phyloP scores from a whole-genome alignment of 2,113 vertebrate species.

The Chaetops frenatus region DNA sequence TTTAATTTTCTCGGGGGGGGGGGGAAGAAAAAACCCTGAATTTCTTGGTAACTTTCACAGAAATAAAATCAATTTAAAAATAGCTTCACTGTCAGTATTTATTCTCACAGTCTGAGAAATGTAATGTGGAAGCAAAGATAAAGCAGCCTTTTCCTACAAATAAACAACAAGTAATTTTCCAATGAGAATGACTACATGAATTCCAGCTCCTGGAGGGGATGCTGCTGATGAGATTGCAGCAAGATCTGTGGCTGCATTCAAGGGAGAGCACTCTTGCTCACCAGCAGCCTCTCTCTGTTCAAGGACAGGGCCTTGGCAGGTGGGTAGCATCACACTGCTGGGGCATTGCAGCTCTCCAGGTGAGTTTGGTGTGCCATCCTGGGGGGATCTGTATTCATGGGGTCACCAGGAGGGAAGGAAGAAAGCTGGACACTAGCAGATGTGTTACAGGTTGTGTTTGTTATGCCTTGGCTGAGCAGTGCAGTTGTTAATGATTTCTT shows the following conservation, averaged over 20 bases:
- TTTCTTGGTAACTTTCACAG: not conserved
- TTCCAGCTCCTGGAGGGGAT: not conserved
- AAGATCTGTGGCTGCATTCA: accelerated
- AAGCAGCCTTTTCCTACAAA: not conserved
- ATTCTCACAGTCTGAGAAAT: not conserved
- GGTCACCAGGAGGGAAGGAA: not conserved
- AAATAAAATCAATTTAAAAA: not conserved
- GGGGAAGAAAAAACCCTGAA: not conserved
- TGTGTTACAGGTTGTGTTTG: not conserved
- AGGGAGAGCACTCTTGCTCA: not conserved
- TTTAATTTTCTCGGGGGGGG: not conserved
- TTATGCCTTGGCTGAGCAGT: not conserved
- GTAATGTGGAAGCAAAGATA: not conserved
- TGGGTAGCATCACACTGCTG: not conserved
- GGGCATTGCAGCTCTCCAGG: not conserved
- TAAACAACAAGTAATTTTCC: not conserved
- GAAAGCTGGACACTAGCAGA: not conserved
- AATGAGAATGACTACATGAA: not conserved
- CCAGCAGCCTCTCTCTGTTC: not conserved
- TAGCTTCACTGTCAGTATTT: not conserved
- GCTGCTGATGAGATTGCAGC: not conserved
- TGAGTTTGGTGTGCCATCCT: not conserved
- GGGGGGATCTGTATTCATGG: not conserved
- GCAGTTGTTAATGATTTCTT: not conserved
- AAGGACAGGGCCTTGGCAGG: not conserved